phyloP scores from a whole-genome alignment of 2,113 vertebrate species.

The Cranoglanis bouderius region DNA sequence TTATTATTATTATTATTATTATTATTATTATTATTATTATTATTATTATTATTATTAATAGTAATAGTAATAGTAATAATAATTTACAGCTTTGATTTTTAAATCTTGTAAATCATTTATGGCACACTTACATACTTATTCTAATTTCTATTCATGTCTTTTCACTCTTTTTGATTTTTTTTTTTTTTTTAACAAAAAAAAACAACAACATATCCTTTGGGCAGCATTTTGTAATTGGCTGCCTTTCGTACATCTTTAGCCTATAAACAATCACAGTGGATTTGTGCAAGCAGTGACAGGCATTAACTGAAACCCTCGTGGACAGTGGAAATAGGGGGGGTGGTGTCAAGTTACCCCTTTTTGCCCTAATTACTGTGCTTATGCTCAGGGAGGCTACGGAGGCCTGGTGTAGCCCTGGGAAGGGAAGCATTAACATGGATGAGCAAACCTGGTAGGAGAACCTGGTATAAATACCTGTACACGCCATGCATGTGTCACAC shows the following conservation, averaged over 20 bases:
- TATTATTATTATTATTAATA: background rate
- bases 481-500: slow-evolving; percentile 71
- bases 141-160: background rate
- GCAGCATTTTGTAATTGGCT: slow-evolving; percentile 16
- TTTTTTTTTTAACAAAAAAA: no score
- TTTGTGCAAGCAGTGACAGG: slow-evolving; percentile 33
- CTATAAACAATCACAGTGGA: slow-evolving; percentile 41
- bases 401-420: slow-evolving; percentile 73
- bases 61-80: background rate
- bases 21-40: background rate
- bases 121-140: background rate
- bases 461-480: slow-evolving; percentile 92
- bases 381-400: slow-evolving; percentile 64
- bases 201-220: background rate
- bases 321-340: slow-evolving; percentile 55
- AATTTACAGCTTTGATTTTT: background rate
- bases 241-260: slow-evolving; percentile 7
- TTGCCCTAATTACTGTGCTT: slow-evolving; percentile 65
- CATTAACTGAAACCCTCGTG: slow-evolving; percentile 41
- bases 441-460: slow-evolving; percentile 74
- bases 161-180: no score
- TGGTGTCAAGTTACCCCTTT: slow-evolving; percentile 75
- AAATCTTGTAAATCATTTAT: background rate
- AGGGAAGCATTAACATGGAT: slow-evolving; percentile 85
- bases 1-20: background rate